Base-by-base conservation (phyloP, 2,113 vertebrate species). In the Motacilla alba region DNA sequence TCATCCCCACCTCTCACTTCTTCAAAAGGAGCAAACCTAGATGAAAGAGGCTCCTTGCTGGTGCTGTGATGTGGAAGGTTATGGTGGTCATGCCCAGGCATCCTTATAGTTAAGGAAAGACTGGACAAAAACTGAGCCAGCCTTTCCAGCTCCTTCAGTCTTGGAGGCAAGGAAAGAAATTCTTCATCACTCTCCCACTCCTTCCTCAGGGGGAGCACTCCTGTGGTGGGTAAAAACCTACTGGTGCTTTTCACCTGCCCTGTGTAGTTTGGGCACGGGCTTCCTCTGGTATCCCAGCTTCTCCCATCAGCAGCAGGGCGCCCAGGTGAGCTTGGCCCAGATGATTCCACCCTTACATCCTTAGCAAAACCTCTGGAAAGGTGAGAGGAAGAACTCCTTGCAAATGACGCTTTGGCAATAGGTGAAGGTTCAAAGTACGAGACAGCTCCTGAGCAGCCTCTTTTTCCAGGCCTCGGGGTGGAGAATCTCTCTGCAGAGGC, bases 151-250 rank as follows among this genome's bases (percentile, higher is more conserved):
- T 98, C 99, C 50, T 94, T 97, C 67, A 99, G 97, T 66, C 97
- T 97, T 0, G 98, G 93, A 23, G 99, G 99, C 53, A 99, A 98
- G 49, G 98, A 97, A 63, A 98, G 95, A 84, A 98, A 99, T 64
- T 99, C 99, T 11, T 99, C 98, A 0, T 99, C 99, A 11, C 93
- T 93, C 2, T 98, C 98, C 70, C 95, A 92, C 16, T 83, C 92
- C 20, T 77, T 95, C 68, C 83, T 90, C 39, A 96, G 85, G 7
- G 55, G 93, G 15, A 98, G 94, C 15, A 98, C 37, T 22, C 39
- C 85, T 3, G 96, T 97, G 31, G 94, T 96, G 55, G 90, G 85
- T 50, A 98, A 94, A 67, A 98, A 98, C 41, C 87, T 53, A 6
- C 41, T 17, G 7, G 26, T 3, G 67, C 64, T 56, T 18, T 91